Percentiles rank a stretch among this genome's conserved stretches.
These are phyloP conservation scores for Cotesia vestalis DNA, from an alignment of 1,140 invertebrate genomes.

Conservation along the genomic window DNA sequence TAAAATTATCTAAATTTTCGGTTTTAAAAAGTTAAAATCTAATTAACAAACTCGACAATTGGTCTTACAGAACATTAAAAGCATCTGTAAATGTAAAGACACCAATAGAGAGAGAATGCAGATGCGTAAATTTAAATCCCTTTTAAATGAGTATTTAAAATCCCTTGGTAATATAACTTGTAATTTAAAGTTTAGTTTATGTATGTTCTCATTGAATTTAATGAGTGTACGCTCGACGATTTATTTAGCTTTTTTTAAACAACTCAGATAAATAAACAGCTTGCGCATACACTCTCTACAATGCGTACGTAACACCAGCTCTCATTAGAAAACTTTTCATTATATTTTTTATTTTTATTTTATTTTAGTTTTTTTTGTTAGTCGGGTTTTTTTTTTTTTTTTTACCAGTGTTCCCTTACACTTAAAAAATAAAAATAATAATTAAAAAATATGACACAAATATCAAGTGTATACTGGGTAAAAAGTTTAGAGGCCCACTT, in stretches of 20 bases:
- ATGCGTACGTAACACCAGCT: not conserved
- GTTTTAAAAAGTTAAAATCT: too few species aligned
- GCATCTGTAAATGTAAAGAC: too few species aligned
- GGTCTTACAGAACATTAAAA: too few species aligned
- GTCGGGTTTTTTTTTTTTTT: not conserved
- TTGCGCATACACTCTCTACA: constrained; percentile 22
- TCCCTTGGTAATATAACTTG: constrained; percentile 25
- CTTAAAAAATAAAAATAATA: not conserved
- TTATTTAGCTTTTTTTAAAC: not conserved
- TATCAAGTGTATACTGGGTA: too few species aligned
- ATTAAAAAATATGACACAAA: too few species aligned
- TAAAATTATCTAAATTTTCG: too few species aligned
- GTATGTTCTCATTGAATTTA: constrained; percentile 28
- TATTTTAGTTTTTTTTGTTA: not conserved
- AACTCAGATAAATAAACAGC: constrained; percentile 17
- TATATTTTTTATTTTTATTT: too few species aligned
- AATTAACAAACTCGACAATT: too few species aligned
- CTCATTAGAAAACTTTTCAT: constrained; percentile 13
- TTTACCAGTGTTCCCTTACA: not conserved
- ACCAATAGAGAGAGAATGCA: not conserved
- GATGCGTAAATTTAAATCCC: too few species aligned
- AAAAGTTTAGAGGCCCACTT: too few species aligned
- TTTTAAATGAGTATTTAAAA: constrained; percentile 23
- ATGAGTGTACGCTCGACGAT: constrained; percentile 22
- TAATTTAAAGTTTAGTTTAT: constrained; percentile 14